These are phyloP conservation scores for Toxotes lorentzi DNA, from an alignment of 2,797 vertebrate genomes.

Conservation along the genomic window DNA sequence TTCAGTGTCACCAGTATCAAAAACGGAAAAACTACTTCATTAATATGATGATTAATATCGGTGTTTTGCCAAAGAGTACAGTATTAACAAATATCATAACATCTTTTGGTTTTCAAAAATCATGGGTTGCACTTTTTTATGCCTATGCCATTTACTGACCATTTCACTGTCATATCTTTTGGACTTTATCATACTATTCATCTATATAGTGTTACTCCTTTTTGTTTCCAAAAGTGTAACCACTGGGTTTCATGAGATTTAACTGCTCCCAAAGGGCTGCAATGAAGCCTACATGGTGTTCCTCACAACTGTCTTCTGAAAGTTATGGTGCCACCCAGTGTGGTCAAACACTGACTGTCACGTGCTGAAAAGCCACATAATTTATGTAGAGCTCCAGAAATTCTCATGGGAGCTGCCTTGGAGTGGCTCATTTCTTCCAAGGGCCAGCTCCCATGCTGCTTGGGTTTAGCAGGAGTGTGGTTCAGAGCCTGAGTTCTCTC, in stretches of 20 bases:
- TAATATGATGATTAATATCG: too few species aligned
- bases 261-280: neutral
- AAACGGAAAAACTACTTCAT: neutral
- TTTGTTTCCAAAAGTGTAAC: neutral
- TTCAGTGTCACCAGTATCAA: neutral
- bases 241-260: neutral
- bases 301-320: slow-evolving; percentile 24
- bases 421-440: slow-evolving; percentile 16
- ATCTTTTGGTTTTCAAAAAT: too few species aligned
- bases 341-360: slow-evolving; percentile 42
- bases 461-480: slow-evolving; percentile 17
- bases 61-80: neutral
- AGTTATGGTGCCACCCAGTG: slow-evolving; percentile 46
- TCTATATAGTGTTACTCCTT: neutral
- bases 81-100: neutral
- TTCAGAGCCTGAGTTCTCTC: slow-evolving; percentile 28
- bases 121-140: too few species aligned
- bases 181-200: neutral
- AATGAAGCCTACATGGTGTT: neutral
- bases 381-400: slow-evolving; percentile 31
- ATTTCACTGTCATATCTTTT: neutral
- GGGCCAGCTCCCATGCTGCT: slow-evolving; percentile 28
- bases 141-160: neutral
- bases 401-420: slow-evolving; percentile 45
- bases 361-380: slow-evolving; percentile 49